A percentile compares a stretch with the other conserved stretches of the same genome.
phyloP scores from a whole-genome alignment of 2,888 invertebrate species.

The Sarcophaga subvicina region DNA sequence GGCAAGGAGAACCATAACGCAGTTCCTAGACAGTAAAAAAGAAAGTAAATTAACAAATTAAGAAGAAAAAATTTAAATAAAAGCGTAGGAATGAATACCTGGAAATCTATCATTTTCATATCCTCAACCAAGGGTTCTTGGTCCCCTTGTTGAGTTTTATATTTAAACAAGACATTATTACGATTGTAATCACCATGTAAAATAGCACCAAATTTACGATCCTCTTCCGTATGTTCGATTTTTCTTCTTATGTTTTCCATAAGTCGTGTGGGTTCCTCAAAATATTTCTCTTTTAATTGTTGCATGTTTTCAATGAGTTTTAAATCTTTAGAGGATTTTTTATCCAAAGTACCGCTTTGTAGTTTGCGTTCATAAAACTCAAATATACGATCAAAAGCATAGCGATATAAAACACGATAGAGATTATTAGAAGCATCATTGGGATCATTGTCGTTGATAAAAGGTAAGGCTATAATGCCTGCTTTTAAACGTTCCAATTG shows the following conservation, averaged over 20 bases:
- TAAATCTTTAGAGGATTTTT: constrained; percentile 63
- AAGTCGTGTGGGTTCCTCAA: constrained; percentile 74
- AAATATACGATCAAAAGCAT: constrained; percentile 79
- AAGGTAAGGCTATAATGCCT: constrained; percentile 75
- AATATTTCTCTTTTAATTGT: constrained; percentile 74
- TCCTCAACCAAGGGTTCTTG: constrained; percentile 69
- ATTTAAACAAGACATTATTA: constrained; percentile 80
- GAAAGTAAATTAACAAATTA: neutral
- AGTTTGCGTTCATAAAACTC: constrained; percentile 75
- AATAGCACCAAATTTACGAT: constrained; percentile 76
- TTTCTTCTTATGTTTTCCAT: constrained; percentile 75
- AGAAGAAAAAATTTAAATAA: neutral
- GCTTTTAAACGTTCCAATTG: constrained; percentile 73
- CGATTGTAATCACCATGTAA: constrained; percentile 81
- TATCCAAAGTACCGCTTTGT: constrained; percentile 63
- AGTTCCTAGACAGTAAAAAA: constrained; percentile 72
- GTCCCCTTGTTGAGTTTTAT: constrained; percentile 61
- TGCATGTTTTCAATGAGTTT: constrained; percentile 72
- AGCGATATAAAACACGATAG: constrained; percentile 75
- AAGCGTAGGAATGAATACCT: constrained; percentile 67
- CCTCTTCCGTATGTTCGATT: constrained; percentile 70
- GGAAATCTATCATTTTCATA: constrained; percentile 79
- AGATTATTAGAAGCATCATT: constrained; percentile 71
- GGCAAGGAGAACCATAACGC: constrained; percentile 77
- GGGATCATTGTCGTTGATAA: constrained; percentile 70